Percentiles rank a stretch among this genome's conserved stretches.
Conservation (phyloP, 2,797 vertebrate species). For the Periophthalmus magnuspinnatus region DNA sequence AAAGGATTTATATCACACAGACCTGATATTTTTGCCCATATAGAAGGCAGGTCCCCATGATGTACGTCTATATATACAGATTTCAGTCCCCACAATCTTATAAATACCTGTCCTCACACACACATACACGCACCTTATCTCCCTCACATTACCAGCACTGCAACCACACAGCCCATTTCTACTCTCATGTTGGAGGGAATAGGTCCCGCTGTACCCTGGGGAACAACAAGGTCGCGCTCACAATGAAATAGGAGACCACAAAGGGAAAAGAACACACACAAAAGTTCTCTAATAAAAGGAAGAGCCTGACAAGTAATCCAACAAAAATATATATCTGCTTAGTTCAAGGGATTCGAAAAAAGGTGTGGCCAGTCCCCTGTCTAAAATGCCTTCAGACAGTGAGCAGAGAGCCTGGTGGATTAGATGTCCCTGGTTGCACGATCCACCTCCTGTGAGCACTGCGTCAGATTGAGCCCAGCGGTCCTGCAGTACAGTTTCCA, state of each 20-base stretch:
- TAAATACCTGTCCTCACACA: not conserved
- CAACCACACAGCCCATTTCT: constrained; percentile 51
- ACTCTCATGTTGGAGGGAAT: constrained; percentile 51
- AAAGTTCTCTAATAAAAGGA: constrained; percentile 55
- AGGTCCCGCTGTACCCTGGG: constrained; percentile 35
- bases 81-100: too few relatives aligned
- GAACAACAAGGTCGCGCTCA: constrained; percentile 45
- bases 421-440: constrained; percentile 46
- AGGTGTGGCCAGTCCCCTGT: constrained; percentile 27
- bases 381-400: constrained; percentile 36
- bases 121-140: constrained; percentile 29
- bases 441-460: constrained; percentile 40
- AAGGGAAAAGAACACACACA: constrained; percentile 45
- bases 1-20: too few relatives aligned
- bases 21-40: too few relatives aligned
- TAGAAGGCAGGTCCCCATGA: too few relatives aligned
- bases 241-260: constrained; percentile 47
- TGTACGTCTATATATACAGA: too few relatives aligned
- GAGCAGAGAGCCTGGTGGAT: constrained; percentile 47
- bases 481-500: constrained; percentile 33
- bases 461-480: constrained; percentile 50
- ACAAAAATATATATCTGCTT: constrained; percentile 45
- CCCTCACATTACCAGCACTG: constrained; percentile 36
- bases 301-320: constrained; percentile 36
- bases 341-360: constrained; percentile 50